These are phyloP conservation scores for Drosophila recens DNA, from an alignment of 2,888 invertebrate species.

Conservation along the genomic window DNA sequence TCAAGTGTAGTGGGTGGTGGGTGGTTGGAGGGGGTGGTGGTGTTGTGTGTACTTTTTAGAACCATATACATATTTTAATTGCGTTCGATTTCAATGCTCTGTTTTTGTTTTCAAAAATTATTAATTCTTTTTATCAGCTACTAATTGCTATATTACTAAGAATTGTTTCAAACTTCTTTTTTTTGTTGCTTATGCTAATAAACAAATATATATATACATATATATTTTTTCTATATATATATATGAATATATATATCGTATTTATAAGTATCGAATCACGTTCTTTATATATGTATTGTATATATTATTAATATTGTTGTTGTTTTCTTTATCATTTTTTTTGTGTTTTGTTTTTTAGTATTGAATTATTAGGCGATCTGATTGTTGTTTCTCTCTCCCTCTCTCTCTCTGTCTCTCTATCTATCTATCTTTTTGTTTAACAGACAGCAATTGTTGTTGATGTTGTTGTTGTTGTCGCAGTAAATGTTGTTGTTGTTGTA, in stretches of 20 bases:
- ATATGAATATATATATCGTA: constrained; percentile 24
- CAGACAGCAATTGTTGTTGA: constrained; percentile 23
- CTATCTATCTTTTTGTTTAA: not conserved
- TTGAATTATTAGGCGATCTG: constrained; percentile 39
- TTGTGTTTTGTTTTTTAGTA: constrained; percentile 9
- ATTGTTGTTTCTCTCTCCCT: constrained; percentile 23
- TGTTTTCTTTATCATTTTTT: not conserved
- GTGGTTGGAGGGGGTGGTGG: constrained; percentile 18
- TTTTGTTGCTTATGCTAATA: constrained; percentile 39
- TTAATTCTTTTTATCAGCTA: constrained; percentile 55
- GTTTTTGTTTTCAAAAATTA: constrained; percentile 24
- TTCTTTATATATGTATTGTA: constrained; percentile 47
- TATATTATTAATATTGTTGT: constrained; percentile 26
- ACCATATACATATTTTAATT: constrained; percentile 37
- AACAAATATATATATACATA: constrained; percentile 29
- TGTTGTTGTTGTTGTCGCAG: constrained; percentile 9
- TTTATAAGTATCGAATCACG: constrained; percentile 62
- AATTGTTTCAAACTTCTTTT: constrained; percentile 58
- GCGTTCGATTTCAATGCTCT: constrained; percentile 39
- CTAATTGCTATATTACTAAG: constrained; percentile 66
- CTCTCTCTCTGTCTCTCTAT: not conserved
- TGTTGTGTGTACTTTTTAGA: constrained; percentile 28
- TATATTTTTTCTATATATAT: constrained; percentile 28
- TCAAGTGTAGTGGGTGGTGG: constrained; percentile 4
- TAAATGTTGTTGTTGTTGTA: constrained; percentile 37